Percentiles rank a stretch among this genome's conserved stretches.
Conservation (phyloP, 1,140 invertebrate species). For the Platyscapa corneri region DNA sequence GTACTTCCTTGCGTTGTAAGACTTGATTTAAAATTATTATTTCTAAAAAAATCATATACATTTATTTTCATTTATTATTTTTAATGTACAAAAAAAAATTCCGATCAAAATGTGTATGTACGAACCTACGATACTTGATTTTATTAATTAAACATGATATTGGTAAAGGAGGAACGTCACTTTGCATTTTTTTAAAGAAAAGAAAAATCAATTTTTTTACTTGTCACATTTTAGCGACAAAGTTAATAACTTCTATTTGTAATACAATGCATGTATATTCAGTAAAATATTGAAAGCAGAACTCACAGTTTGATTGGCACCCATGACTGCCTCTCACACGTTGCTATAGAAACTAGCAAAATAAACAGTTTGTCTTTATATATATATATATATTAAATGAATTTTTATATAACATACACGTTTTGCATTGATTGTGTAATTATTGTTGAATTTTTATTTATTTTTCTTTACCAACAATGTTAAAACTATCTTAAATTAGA, state of each 20-base stretch:
- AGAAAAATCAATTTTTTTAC: conserved; percentile 38
- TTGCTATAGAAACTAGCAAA: conserved; percentile 38
- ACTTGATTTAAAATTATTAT: conserved; percentile 64
- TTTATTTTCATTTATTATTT: background rate
- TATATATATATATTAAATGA: conserved; percentile 2
- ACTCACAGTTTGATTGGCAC: conserved; percentile 41
- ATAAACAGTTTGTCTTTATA: conserved; percentile 42
- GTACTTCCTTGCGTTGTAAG: conserved; percentile 64
- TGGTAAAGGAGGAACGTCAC: conserved; percentile 67
- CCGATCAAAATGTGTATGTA: conserved; percentile 15
- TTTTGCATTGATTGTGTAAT: conserved; percentile 43
- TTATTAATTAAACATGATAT: conserved; percentile 66
- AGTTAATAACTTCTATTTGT: conserved; percentile 23
- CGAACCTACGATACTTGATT: conserved; percentile 65
- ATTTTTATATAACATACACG: conserved; percentile 1
- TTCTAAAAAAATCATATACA: conserved; percentile 31
- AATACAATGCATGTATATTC: background rate
- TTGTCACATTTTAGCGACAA: conserved; percentile 47
- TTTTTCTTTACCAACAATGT: background rate
- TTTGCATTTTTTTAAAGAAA: conserved; percentile 68
- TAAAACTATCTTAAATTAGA: background rate
- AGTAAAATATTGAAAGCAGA: conserved; percentile 17
- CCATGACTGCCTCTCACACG: conserved; percentile 44
- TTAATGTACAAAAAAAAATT: background rate
- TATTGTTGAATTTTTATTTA: conserved; percentile 11